Percentiles rank a stretch among this genome's conserved stretches.
Conservation (phyloP, 2,888 invertebrate genomes). For the Globia sparganii region DNA sequence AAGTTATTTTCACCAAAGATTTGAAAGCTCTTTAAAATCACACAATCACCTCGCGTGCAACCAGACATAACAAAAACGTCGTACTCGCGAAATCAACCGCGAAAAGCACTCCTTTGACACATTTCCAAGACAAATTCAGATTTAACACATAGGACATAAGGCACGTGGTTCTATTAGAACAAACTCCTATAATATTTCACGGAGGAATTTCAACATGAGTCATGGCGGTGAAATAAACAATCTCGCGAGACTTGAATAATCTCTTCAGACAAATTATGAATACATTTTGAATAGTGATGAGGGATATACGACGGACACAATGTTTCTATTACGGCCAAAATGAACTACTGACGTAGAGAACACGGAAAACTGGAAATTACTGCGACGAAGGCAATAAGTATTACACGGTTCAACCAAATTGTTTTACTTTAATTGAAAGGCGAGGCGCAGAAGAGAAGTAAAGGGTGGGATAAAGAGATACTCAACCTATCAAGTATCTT, state of each 20-base stretch:
- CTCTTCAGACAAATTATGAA: conserved; percentile 46
- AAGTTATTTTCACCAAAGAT: not conserved
- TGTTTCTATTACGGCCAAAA: conserved; percentile 24
- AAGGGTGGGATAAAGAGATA: not conserved
- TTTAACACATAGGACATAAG: conserved; percentile 55
- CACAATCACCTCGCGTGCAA: conserved; percentile 42
- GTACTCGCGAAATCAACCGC: conserved; percentile 47
- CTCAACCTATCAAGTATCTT: too few species aligned
- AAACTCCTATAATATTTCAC: conserved; percentile 25
- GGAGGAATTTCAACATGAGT: conserved; percentile 60
- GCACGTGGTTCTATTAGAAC: conserved; percentile 51
- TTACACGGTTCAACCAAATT: not conserved
- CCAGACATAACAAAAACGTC: conserved; percentile 55
- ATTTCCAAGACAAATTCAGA: conserved; percentile 65
- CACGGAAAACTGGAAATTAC: conserved; percentile 6
- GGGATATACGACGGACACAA: conserved; percentile 17
- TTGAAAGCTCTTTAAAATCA: conserved; percentile 8
- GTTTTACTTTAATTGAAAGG: not conserved
- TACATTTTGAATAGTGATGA: conserved; percentile 48
- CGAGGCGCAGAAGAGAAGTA: too few species aligned
- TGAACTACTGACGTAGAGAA: conserved; percentile 9
- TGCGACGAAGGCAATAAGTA: not conserved
- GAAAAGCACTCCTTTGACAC: conserved; percentile 62
- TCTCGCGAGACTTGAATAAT: conserved; percentile 42
- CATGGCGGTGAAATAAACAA: conserved; percentile 59